These are phyloP conservation scores for Penaeus japonicus DNA, from an alignment of 1,140 invertebrate genomes.

Conservation along the genomic window DNA sequence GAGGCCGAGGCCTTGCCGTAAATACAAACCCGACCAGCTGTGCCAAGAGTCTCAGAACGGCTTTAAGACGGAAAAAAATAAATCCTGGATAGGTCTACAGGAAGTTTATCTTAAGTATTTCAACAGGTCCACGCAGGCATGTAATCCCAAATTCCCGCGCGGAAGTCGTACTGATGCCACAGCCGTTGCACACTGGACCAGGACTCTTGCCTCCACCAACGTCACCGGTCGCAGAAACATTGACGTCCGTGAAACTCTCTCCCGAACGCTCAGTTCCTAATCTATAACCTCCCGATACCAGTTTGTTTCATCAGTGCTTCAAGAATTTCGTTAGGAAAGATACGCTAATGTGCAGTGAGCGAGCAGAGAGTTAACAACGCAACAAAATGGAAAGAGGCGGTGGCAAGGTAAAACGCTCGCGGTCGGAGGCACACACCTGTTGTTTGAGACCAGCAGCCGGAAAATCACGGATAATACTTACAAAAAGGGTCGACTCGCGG, in stretches of 20 bases:
- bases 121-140: conserved; percentile 19
- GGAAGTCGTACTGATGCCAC: neutral
- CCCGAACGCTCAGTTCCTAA: no score
- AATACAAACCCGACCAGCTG: no score
- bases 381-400: neutral
- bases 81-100: neutral
- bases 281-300: no score
- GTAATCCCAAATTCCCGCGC: neutral
- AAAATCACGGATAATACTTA: conserved; percentile 24
- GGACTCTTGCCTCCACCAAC: neutral
- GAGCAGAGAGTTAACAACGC: neutral
- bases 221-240: neutral
- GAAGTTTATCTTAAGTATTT: conserved; percentile 17
- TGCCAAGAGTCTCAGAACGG: no score
- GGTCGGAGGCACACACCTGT: conserved; percentile 11
- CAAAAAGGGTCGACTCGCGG: conserved; percentile 26
- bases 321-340: no score
- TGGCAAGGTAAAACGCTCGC: neutral
- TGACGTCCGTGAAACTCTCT: neutral
- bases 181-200: no score
- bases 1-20: no score
- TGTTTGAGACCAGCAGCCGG: conserved; percentile 20
- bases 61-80: no score
- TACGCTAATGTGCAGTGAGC: no score
- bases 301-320: no score